Percentiles rank a stretch among this genome's conserved stretches.
These are phyloP conservation scores for Myotis daubentonii DNA, from an alignment of 2,797 vertebrate genomes.

Conservation along the genomic window DNA sequence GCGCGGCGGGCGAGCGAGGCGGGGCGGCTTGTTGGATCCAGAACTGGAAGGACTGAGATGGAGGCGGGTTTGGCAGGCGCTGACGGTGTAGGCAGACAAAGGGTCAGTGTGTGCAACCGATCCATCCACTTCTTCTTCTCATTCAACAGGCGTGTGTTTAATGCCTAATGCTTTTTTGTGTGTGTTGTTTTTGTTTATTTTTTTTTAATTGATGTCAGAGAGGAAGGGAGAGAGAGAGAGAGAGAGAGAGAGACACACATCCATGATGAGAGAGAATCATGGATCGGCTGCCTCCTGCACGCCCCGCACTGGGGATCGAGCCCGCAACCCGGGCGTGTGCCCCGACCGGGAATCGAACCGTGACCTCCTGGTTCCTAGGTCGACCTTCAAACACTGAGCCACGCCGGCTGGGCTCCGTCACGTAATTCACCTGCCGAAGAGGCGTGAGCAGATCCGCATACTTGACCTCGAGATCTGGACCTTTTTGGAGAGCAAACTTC, in stretches of 20 bases:
- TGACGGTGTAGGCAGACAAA: background rate
- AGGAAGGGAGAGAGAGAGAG: too few relatives aligned
- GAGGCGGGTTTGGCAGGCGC: background rate
- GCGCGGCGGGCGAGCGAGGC: background rate
- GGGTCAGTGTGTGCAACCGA: background rate
- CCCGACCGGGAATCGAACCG: too few relatives aligned
- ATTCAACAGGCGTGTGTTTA: rapidly evolving
- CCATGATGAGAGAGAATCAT: too few relatives aligned
- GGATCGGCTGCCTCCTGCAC: too few relatives aligned
- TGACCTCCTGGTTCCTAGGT: too few relatives aligned
- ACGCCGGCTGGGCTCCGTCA: background rate
- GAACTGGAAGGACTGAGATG: background rate
- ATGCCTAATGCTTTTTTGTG: background rate
- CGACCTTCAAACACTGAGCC: too few relatives aligned
- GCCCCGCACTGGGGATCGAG: too few relatives aligned
- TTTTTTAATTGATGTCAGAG: too few relatives aligned
- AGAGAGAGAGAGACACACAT: too few relatives aligned
- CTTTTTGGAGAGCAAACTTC: background rate
- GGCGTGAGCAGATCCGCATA: background rate
- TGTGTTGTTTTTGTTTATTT: too few relatives aligned
- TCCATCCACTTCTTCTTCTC: background rate
- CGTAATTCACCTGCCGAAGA: background rate
- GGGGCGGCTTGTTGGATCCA: background rate
- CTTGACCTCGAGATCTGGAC: background rate
- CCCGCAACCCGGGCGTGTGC: too few relatives aligned